Base-by-base conservation (phyloP, 2,888 invertebrate species). In the Brachypalpus laphriformis region DNA sequence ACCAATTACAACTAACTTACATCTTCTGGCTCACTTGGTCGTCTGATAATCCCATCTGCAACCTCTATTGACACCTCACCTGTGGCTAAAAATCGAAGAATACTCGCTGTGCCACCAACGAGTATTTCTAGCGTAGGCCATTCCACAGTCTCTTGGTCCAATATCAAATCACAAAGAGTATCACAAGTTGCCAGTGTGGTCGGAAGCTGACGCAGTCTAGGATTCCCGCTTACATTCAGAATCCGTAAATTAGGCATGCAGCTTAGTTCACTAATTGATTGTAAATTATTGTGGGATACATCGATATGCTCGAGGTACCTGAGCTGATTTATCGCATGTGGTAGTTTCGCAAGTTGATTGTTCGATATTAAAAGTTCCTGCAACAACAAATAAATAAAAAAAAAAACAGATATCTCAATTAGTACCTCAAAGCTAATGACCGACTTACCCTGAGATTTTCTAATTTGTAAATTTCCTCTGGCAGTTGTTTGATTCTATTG, bases 291-390 rank as follows among this genome's bases (percentile, higher is more conserved):
- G 88, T 93, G 93, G 31, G 96, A 95, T 37, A 95, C 91, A 93
- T 97, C 94, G 80, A 97, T 92, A 87, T 95, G 92, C 90, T 93
- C 93, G 86, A 97, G 93, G 87, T 93, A 93, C 86, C 92, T 92
- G 88, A 97, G 92, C 82, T 93, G 92, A 88, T 94, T 94, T 89
- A 97, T 93, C 87, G 94, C 93, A 78, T 94, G 94, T 86, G 97
- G 96, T 90, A 97, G 92, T 88, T 92, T 92, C 89, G 94, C 94
- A 76, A 97, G 91, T 83, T 93, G 93, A 93, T 97, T 97, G 89
- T 95, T 93, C 89, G 95, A 95, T 87, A 96, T 88, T 92, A 96
- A 94, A 80, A 97, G 92, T 90, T 96, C 96, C 95, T 95, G 89
- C 3, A 91, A 78, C 37, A 31, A 57, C n/a, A n/a, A n/a, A n/a